Base-by-base conservation (phyloP, 2,888 invertebrate species). In the Oxystoma pomonae region DNA sequence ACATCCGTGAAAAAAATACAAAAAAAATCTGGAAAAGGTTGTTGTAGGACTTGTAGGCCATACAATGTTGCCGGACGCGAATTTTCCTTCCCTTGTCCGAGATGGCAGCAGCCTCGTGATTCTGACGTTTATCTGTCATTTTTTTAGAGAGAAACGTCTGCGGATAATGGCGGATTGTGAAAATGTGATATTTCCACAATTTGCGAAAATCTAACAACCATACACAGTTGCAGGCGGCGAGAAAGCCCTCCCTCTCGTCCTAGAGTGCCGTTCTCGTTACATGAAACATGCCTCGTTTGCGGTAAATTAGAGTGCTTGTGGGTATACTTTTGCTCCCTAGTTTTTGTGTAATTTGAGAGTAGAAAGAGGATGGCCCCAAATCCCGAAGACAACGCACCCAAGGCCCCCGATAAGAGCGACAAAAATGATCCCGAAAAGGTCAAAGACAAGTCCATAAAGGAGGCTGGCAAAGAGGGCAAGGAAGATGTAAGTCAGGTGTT, bases 341-440 rank as follows among this genome's bases (percentile, higher is more conserved):
- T 35, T 35, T 35, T 3, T 35, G 35, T 12, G 35, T 35, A 35
- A 35, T 35, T 35, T 35, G 35, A 35, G 35, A 35, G 5, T 35
- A 7, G 5, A 35, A 35, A 35, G 35, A n/a, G n/a, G n/a, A 90
- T 90, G 90, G 88, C 89, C 85, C 89, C 89, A 83, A 87, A 88
- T 81, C 89, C 89, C 81, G 86, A 88, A 83, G 88, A 87, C 83
- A 87, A 85, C 83, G 87, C 88, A 84, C 87, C 88, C 70, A 89
- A 89, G 83, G 88, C 88, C 77, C 88, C 88, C 74, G 88, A 89
- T 82, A 89, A 89, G 86, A 76, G 68, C 68, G 77, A 85, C 72
- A n/a, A n/a, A n/a, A n/a, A n/a, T n/a, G 84, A 84, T 76, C 79
- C 82, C 62, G 84, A 82, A 78, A 77, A 80, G 5, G 70, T 78